Conservation (phyloP, 2,888 invertebrate species). For the Heteromyza rotundicornis region DNA sequence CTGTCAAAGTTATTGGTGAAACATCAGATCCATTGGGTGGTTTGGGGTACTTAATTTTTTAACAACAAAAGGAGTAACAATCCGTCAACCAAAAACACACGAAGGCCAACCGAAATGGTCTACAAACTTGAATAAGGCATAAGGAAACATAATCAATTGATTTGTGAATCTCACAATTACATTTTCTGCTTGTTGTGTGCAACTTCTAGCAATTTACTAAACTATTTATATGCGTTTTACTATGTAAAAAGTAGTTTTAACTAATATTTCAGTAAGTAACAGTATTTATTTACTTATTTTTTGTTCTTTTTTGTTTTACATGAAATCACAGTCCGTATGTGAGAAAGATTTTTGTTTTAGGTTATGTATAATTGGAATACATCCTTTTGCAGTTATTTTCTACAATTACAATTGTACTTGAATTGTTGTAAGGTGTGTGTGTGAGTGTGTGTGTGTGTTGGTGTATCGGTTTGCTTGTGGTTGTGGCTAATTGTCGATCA, state of each 20-base stretch:
- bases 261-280: slow-evolving; percentile 24
- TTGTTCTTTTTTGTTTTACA: slow-evolving; percentile 38
- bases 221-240: slow-evolving; percentile 11
- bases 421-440: slow-evolving; percentile 3
- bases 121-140: no score
- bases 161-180: no score
- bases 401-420: background rate
- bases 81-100: no score
- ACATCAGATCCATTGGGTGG: no score
- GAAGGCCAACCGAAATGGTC: no score
- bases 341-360: slow-evolving; percentile 50
- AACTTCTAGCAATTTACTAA: background rate
- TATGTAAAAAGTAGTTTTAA: slow-evolving; percentile 24
- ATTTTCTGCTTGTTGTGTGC: no score
- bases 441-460: slow-evolving; percentile 16
- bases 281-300: background rate
- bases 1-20: no score
- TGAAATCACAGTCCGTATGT: slow-evolving; percentile 64
- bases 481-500: slow-evolving; percentile 20
- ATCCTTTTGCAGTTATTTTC: background rate
- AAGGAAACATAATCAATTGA: no score
- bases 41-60: no score
- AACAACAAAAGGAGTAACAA: no score
- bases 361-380: background rate
- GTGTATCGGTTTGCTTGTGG: slow-evolving; percentile 9